These are phyloP conservation scores for Amphibalanus amphitrite DNA, from an alignment of 1,140 invertebrate species.

Conservation along the genomic window DNA sequence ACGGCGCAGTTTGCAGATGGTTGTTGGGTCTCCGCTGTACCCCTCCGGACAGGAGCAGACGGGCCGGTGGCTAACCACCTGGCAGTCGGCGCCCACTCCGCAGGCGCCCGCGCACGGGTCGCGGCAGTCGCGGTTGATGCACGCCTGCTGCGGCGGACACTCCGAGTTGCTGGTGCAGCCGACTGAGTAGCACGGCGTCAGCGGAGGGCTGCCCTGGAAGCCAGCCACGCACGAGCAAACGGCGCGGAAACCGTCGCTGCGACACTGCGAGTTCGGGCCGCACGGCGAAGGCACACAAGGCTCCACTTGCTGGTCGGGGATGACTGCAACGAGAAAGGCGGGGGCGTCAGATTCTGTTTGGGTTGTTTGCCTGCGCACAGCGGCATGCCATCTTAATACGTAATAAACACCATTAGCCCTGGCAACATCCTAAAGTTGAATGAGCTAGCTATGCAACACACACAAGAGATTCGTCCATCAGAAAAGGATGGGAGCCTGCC, in stretches of 20 bases:
- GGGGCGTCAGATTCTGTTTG: no score
- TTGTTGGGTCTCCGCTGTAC: slow-evolving; percentile 59
- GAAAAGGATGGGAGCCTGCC: no score
- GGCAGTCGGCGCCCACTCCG: slow-evolving; percentile 65
- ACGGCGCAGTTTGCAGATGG: slow-evolving; percentile 41
- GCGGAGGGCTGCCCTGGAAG: slow-evolving; percentile 58
- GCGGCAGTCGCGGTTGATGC: slow-evolving; percentile 61
- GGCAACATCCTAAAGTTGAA: no score
- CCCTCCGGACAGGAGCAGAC: slow-evolving; percentile 64
- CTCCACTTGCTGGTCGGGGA: slow-evolving; percentile 21
- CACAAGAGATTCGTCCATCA: no score
- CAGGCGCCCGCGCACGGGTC: slow-evolving; percentile 61
- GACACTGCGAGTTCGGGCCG: slow-evolving; percentile 50
- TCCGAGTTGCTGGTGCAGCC: slow-evolving; percentile 25
- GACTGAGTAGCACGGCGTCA: slow-evolving; percentile 46
- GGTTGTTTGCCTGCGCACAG: no score
- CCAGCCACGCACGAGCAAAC: slow-evolving; percentile 39
- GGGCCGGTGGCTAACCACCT: slow-evolving; percentile 59
- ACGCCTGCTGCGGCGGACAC: slow-evolving; percentile 51
- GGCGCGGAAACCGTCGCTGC: slow-evolving; percentile 36
- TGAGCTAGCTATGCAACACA: no score
- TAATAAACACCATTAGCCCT: no score
- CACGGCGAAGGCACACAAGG: slow-evolving; percentile 38
- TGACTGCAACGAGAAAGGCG: no score
- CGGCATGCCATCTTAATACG: no score